phyloP scores from a whole-genome alignment of 2,797 vertebrate genomes.

The Huso huso region DNA sequence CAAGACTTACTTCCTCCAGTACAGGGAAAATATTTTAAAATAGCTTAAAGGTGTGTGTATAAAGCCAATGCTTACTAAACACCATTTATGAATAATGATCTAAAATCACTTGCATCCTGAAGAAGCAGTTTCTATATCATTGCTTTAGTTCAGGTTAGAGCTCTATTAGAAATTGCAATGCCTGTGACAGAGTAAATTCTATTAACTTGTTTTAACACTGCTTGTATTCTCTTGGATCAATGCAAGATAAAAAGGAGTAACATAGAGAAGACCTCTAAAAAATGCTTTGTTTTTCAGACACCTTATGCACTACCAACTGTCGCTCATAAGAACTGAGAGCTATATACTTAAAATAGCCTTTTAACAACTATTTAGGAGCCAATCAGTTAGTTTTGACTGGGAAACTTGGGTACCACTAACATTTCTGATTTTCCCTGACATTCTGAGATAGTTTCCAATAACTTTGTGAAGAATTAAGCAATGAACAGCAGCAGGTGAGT shows the following conservation, averaged over 20 bases:
- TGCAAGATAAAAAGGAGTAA: conserved; percentile 53
- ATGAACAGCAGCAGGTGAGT: conserved; percentile 1
- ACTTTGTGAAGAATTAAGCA: not conserved
- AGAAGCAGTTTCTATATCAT: too few species aligned
- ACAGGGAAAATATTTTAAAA: too few species aligned
- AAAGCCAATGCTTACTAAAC: too few species aligned
- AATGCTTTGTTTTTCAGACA: not conserved
- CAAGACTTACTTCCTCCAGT: too few species aligned
- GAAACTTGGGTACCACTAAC: not conserved
- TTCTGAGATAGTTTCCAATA: not conserved
- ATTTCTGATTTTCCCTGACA: not conserved
- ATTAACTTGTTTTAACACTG: conserved; percentile 51
- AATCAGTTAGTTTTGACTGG: conserved; percentile 1
- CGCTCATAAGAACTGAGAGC: not conserved
- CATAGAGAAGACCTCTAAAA: conserved; percentile 26
- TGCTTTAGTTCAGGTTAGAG: too few species aligned
- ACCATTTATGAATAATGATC: too few species aligned
- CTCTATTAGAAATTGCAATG: conserved; percentile 45
- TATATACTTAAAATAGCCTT: not conserved
- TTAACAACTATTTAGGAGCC: conserved; percentile 6
- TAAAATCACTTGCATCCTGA: too few species aligned
- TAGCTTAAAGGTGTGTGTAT: too few species aligned
- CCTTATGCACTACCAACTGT: not conserved
- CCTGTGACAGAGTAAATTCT: conserved; percentile 52
- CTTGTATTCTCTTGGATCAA: conserved; percentile 52